Evolutionary conservation across 2,888 invertebrate species (phyloP), one percentile per base, ranked within the genome.

Genomic region (Sabatieria punctata): DNA sequence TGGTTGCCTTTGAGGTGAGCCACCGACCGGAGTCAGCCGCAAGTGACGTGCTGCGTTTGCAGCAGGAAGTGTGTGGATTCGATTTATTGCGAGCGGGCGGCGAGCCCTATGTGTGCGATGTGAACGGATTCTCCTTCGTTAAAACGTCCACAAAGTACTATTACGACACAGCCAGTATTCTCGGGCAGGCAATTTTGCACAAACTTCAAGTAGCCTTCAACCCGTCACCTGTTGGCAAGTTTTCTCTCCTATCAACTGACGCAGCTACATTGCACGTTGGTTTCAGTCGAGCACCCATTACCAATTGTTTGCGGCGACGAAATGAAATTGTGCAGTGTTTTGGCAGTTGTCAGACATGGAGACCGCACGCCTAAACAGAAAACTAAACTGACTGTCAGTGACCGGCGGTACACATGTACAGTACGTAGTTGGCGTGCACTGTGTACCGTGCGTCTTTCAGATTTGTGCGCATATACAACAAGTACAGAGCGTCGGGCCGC

Each of bases 361-460:
- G 93, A 95, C 68, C 74, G 95, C 55, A 95, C 93, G 15, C 95
- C 93, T 0, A 95, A 95, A 66, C 95, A 95, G 71, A 95, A 95
- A 71, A 93, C 95, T 93, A 95, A 95, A 70, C 91, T 95, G 54
- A 93, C 93, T 75, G 91, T 93, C 15, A n/a, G n/a, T n/a, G n/a
- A n/a, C n/a, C n/a, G n/a, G n/a, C n/a, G n/a, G n/a, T n/a, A n/a
- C n/a, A 15, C 30, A 15, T 15, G 15, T 30, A 15, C 8, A 30
- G 8, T n/a, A 30, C 15, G 8, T 30, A 15, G 15, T 11, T 30
- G 30, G n/a, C n/a, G 8, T 11, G 30, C 8, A 11, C 30, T 11
- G 30, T 30, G 8, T 8, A 11, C 15, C 15, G 8, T 30, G n/a
- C n/a, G n/a, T 15, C 15, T 60, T 61, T 13, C 58, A 88, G 88